phyloP scores from a whole-genome alignment of 2,113 vertebrate genomes.

The Tragelaphus strepsiceros region DNA sequence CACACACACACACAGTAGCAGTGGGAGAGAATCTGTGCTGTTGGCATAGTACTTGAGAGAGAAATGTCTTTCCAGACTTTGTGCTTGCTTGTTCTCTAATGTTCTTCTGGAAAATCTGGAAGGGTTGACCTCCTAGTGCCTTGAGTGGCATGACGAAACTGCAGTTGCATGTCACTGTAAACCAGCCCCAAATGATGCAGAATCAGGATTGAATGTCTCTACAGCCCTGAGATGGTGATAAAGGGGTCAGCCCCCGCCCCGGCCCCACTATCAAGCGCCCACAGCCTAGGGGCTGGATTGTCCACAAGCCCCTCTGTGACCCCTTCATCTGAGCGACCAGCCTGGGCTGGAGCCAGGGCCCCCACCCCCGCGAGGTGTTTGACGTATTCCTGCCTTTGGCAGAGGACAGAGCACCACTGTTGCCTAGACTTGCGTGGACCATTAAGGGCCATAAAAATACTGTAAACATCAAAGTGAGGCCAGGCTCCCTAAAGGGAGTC shows the following conservation, averaged over 20 bases:
- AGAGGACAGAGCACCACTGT: not conserved
- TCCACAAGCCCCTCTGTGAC: rapidly evolving
- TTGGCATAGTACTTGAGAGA: not conserved
- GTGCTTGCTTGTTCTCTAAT: not conserved
- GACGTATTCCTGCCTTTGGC: not conserved
- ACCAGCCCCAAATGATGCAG: not conserved
- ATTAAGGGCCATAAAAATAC: not conserved
- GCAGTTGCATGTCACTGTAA: not conserved
- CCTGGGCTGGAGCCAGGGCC: not conserved
- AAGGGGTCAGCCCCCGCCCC: not conserved
- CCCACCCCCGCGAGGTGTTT: not conserved
- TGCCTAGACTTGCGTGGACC: not conserved
- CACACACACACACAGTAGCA: not conserved
- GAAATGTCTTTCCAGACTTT: not conserved
- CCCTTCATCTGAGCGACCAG: not conserved
- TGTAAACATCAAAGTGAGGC: not conserved
- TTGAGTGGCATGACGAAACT: not conserved
- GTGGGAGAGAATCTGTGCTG: not conserved
- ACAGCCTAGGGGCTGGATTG: not conserved
- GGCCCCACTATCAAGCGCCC: rapidly evolving
- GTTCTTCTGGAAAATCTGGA: not conserved
- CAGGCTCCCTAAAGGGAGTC: not conserved
- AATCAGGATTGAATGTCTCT: not conserved
- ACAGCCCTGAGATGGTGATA: not conserved
- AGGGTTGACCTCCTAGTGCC: not conserved